Conservation (phyloP, 2,888 invertebrate species). For the Sisyra terminalis region DNA sequence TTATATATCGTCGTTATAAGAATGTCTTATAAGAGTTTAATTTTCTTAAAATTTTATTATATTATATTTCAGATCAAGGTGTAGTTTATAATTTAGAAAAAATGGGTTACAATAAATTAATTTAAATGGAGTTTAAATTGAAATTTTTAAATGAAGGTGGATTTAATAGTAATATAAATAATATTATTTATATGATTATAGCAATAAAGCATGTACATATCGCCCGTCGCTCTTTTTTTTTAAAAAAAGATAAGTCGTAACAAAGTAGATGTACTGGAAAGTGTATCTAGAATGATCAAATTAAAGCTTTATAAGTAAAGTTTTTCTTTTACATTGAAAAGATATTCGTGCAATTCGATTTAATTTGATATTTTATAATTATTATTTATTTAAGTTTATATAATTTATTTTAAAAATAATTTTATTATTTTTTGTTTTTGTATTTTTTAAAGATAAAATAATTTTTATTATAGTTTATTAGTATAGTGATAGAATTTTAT, state of each 20-base stretch:
- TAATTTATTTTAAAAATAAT: no score
- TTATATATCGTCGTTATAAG: no score
- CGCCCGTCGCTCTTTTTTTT: constrained; percentile 57
- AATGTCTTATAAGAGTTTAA: constrained; percentile 29
- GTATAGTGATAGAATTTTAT: no score
- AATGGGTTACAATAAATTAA: no score
- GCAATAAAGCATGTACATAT: constrained; percentile 59
- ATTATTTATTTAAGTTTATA: no score
- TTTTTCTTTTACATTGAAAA: constrained; percentile 50
- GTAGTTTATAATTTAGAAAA: constrained; percentile 47
- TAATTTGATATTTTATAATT: no score
- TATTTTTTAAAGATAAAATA: no score
- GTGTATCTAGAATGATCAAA: constrained; percentile 50
- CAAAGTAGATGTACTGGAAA: constrained; percentile 65
- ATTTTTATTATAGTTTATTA: no score
- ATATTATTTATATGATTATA: constrained; percentile 37
- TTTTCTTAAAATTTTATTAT: constrained; percentile 28
- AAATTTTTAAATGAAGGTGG: constrained; percentile 38
- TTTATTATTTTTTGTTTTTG: no score
- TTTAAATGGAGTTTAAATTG: constrained; percentile 28
- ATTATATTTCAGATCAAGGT: constrained; percentile 53
- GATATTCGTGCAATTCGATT: no score
- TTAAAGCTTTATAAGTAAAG: constrained; percentile 41
- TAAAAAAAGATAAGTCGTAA: constrained; percentile 63
- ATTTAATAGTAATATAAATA: constrained; percentile 47